A percentile compares a stretch with the other conserved stretches of the same genome.
Conservation (phyloP, 2,797 vertebrate genomes). For the Cirrhinus molitorella region DNA sequence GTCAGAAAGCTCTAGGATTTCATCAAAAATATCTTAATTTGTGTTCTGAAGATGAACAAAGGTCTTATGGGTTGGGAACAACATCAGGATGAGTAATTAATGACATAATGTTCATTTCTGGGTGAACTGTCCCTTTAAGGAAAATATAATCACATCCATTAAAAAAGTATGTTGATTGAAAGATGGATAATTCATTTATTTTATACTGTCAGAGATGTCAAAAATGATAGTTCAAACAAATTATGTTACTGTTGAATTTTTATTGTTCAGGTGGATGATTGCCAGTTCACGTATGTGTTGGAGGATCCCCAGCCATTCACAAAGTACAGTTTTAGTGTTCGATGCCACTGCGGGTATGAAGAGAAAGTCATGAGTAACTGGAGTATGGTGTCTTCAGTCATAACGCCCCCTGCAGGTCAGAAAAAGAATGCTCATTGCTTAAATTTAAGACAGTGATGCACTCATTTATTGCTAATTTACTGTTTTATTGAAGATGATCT, state of each 20-base stretch:
- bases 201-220: not conserved
- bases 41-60: too few species aligned
- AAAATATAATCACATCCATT: not conserved
- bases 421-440: not conserved
- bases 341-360: constrained; percentile 67
- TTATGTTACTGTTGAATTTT: not conserved
- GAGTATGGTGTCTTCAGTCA: constrained; percentile 66
- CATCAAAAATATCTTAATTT: too few species aligned
- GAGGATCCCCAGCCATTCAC: constrained; percentile 63
- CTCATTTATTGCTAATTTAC: not conserved
- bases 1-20: too few species aligned
- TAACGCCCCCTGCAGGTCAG: constrained; percentile 74
- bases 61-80: too few species aligned
- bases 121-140: not conserved
- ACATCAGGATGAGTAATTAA: too few species aligned
- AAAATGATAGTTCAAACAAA: not conserved
- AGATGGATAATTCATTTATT: not conserved
- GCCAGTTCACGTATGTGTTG: constrained; percentile 51
- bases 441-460: too few species aligned
- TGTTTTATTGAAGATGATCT: not conserved
- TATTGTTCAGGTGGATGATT: constrained; percentile 4
- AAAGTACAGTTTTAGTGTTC: constrained; percentile 74
- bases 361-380: constrained; percentile 73
- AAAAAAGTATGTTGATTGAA: not conserved
- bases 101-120: too few species aligned